phyloP scores from a whole-genome alignment of 2,888 invertebrate species.

The Panzeria rudis region DNA sequence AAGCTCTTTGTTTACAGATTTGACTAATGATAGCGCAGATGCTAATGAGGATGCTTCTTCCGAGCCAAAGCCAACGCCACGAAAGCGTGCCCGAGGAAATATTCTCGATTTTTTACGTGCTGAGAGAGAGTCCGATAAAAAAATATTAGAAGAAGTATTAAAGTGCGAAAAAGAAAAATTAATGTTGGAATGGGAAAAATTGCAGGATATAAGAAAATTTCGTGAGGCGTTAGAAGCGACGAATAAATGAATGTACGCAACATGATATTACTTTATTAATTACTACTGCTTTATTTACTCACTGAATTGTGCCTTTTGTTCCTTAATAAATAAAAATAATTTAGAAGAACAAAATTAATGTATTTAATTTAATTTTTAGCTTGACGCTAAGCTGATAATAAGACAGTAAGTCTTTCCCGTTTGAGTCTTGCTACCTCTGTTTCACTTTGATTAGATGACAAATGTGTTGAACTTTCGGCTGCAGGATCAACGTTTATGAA shows the following conservation, averaged over 20 bases:
- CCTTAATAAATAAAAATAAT: neutral
- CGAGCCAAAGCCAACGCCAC: no score
- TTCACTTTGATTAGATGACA: slow-evolving; percentile 11
- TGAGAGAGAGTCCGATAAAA: slow-evolving; percentile 41
- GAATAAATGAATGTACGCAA: neutral
- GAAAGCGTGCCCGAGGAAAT: no score
- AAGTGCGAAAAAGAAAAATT: slow-evolving; percentile 6
- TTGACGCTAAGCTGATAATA: slow-evolving; percentile 63
- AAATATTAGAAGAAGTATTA: slow-evolving; percentile 6
- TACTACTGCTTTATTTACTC: neutral
- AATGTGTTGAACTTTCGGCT: slow-evolving; percentile 19
- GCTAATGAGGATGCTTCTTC: no score
- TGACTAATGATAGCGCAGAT: no score
- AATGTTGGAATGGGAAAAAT: neutral
- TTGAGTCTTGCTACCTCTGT: slow-evolving; percentile 47
- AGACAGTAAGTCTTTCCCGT: slow-evolving; percentile 53
- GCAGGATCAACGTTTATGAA: slow-evolving; percentile 23
- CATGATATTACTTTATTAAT: neutral
- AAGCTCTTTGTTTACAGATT: no score
- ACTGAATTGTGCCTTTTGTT: neutral
- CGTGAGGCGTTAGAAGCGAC: neutral
- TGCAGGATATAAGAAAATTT: slow-evolving; percentile 1
- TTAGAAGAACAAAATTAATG: neutral
- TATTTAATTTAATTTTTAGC: neutral
- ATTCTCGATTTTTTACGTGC: slow-evolving; percentile 2